Evolutionary conservation across 2,888 invertebrate genomes (phyloP).

Genomic region (Holacanthella duospinosa): DNA sequence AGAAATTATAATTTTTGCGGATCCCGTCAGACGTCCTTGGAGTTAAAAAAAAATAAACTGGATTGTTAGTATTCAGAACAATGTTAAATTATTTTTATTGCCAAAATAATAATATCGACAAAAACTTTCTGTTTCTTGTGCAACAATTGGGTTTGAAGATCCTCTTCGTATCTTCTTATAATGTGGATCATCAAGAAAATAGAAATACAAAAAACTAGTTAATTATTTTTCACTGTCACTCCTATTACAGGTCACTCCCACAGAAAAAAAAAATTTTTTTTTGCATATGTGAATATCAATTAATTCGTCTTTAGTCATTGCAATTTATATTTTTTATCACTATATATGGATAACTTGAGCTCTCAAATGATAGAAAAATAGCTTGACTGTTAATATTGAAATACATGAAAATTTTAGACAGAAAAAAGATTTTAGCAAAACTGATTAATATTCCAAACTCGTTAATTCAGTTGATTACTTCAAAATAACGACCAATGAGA

Average conservation of each 20-base stretch:
- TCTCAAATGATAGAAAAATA: too few relatives aligned
- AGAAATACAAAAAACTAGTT: background rate
- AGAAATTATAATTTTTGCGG: constrained; percentile 2
- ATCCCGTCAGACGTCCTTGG: background rate
- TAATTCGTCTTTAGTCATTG: background rate
- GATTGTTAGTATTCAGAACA: too few relatives aligned
- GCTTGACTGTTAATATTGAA: too few relatives aligned
- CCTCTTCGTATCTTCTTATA: too few relatives aligned
- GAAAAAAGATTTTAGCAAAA: too few relatives aligned
- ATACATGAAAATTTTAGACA: too few relatives aligned
- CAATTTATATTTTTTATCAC: too few relatives aligned
- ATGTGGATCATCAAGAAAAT: background rate
- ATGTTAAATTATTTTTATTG: too few relatives aligned
- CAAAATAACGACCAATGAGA: background rate
- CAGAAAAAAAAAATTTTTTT: too few relatives aligned
- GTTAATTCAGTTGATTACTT: too few relatives aligned
- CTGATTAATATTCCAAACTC: background rate
- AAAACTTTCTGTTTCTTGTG: background rate
- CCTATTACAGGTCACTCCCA: background rate
- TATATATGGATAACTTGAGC: too few relatives aligned
- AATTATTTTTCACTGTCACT: constrained; percentile 1
- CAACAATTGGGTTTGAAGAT: too few relatives aligned
- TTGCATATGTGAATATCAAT: background rate
- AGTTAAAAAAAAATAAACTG: background rate
- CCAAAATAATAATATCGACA: background rate